Percentiles rank a stretch among this genome's conserved stretches.
Evolutionary conservation across 2,888 invertebrate genomes (phyloP).

Genomic region (Cerceris rybyensis): DNA sequence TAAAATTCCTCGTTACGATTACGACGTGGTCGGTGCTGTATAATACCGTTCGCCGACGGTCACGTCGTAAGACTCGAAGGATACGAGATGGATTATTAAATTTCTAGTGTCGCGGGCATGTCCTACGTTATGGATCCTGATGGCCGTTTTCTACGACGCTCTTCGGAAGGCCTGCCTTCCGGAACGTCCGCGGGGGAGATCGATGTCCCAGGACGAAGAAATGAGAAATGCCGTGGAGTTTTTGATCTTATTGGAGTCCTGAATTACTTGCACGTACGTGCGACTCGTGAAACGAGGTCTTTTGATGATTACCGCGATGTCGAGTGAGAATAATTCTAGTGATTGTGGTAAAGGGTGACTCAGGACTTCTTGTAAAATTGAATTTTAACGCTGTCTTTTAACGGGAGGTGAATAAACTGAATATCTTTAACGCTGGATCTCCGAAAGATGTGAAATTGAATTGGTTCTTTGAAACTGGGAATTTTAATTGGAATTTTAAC

Average conservation of each 20-base stretch:
- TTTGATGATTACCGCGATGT: not conserved
- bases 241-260: slow-evolving; percentile 5
- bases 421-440: too few relatives aligned
- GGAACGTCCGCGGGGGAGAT: slow-evolving; percentile 30
- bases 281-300: not conserved
- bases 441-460: too few relatives aligned
- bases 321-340: too few relatives aligned
- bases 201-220: slow-evolving; percentile 29
- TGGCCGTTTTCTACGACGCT: slow-evolving; percentile 11
- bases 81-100: slow-evolving; percentile 76
- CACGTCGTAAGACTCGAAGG: slow-evolving; percentile 51
- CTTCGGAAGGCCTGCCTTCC: slow-evolving; percentile 10
- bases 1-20: slow-evolving; percentile 78
- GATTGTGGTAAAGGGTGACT: too few relatives aligned
- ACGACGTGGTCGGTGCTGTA: slow-evolving; percentile 70
- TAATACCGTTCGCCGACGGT: slow-evolving; percentile 42
- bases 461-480: too few relatives aligned
- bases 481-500: too few relatives aligned
- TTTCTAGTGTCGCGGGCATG: slow-evolving; percentile 59
- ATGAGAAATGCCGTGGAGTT: slow-evolving; percentile 5
- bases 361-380: too few relatives aligned
- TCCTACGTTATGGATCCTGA: slow-evolving; percentile 44
- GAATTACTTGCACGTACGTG: not conserved
- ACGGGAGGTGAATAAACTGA: too few relatives aligned
- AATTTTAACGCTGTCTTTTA: too few relatives aligned